A percentile compares a stretch with the other conserved stretches of the same genome.
Conservation (phyloP, 2,797 vertebrate genomes). For the Varecia variegata region DNA sequence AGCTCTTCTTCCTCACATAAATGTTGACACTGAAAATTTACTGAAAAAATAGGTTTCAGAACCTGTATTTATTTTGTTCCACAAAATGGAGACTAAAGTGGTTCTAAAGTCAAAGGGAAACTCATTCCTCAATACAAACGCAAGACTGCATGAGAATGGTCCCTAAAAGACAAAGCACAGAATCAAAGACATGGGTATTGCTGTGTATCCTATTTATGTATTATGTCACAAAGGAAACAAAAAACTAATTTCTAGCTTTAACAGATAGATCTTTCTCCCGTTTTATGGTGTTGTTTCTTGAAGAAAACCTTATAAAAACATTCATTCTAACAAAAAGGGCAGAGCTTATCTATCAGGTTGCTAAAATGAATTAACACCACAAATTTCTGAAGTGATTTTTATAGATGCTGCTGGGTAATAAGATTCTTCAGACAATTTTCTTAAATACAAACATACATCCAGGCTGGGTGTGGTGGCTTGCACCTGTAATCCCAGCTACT, state of each 20-base stretch:
- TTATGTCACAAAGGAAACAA: not conserved
- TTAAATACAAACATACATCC: not conserved
- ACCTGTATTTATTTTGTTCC: not conserved
- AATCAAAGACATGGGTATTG: not conserved
- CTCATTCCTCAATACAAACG: not conserved
- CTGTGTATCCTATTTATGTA: not conserved
- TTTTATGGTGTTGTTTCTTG: not conserved
- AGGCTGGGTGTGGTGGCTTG: too few species aligned
- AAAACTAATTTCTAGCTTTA: not conserved
- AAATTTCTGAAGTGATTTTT: not conserved
- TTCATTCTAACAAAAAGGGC: not conserved
- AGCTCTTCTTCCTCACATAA: not conserved
- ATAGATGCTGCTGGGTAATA: not conserved
- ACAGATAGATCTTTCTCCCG: not conserved
- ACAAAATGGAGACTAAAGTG: not conserved
- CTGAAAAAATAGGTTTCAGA: not conserved
- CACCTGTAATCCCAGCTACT: too few species aligned
- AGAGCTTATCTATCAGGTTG: not conserved
- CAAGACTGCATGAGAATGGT: not conserved
- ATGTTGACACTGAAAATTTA: not conserved
- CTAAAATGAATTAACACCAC: not conserved
- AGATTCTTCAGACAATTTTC: not conserved
- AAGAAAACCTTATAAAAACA: not conserved
- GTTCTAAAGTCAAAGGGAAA: not conserved
- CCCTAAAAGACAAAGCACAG: not conserved